phyloP scores from a whole-genome alignment of 2,113 vertebrate genomes.

The Motacilla alba region DNA sequence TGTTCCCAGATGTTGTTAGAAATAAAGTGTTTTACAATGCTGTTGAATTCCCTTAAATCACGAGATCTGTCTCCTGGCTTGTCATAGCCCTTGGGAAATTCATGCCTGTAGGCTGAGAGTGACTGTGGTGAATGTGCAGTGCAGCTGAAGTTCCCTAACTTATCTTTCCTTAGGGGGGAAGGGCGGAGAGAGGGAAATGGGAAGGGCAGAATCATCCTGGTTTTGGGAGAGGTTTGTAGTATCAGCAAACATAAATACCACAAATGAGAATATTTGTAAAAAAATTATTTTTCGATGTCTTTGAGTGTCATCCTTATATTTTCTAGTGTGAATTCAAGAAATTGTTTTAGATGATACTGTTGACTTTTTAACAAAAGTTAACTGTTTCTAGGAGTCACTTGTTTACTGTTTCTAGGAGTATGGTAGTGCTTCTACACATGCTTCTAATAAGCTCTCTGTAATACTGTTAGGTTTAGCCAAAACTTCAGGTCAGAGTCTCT shows the following conservation, averaged over 20 bases:
- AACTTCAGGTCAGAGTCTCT: background rate
- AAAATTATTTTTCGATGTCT: background rate
- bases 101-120: background rate
- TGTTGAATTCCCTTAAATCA: conserved; percentile 26
- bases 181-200: background rate
- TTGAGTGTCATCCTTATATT: background rate
- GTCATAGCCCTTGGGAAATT: background rate
- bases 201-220: background rate
- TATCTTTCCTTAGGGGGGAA: background rate
- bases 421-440: background rate
- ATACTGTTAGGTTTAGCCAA: background rate
- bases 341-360: background rate
- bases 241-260: background rate
- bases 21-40: background rate
- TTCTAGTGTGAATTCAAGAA: background rate
- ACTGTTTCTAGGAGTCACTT: background rate
- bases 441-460: background rate
- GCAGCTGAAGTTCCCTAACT: background rate
- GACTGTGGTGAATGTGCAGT: background rate
- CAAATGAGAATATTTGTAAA: background rate
- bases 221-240: background rate
- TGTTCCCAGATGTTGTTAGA: conserved; percentile 26
- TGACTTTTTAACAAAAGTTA: background rate
- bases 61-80: background rate
- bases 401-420: background rate